Percentiles rank a stretch among this genome's conserved stretches.
phyloP scores from a whole-genome alignment of 2,797 vertebrate genomes.

The Liparis tanakae region DNA sequence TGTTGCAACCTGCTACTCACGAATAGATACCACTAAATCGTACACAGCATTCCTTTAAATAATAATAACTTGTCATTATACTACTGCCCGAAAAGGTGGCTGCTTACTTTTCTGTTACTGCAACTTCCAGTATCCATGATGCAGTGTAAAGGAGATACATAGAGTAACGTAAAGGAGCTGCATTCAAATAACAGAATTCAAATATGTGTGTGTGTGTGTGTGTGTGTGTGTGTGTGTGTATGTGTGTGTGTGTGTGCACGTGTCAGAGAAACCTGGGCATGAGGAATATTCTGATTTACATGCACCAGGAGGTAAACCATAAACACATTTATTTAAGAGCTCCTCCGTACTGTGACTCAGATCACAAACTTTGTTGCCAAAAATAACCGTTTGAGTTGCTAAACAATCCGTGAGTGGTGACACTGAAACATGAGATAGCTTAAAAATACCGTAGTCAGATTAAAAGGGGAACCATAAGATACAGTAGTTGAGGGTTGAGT shows the following conservation, averaged over 20 bases:
- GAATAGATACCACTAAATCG: background rate
- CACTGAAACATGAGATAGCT: background rate
- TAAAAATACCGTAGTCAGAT: too few relatives aligned
- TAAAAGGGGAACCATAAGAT: too few relatives aligned
- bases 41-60: background rate
- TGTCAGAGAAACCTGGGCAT: too few relatives aligned
- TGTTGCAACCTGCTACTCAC: background rate
- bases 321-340: background rate
- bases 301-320: background rate
- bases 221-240: too few relatives aligned
- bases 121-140: slow-evolving; percentile 38
- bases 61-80: background rate
- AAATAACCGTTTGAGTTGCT: background rate
- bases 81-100: slow-evolving; percentile 12
- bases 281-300: background rate
- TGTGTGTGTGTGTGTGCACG: too few relatives aligned
- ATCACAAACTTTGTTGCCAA: background rate
- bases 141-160: slow-evolving; percentile 30
- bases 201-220: too few relatives aligned
- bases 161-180: too few relatives aligned
- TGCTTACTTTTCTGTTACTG: slow-evolving; percentile 28
- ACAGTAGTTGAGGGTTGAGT: background rate
- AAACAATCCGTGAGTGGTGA: background rate
- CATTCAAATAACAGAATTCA: slow-evolving; percentile 12
- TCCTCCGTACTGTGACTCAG: background rate